Evolutionary conservation across 2,888 invertebrate genomes (phyloP).

Genomic region (Drosophila neotestacea): DNA sequence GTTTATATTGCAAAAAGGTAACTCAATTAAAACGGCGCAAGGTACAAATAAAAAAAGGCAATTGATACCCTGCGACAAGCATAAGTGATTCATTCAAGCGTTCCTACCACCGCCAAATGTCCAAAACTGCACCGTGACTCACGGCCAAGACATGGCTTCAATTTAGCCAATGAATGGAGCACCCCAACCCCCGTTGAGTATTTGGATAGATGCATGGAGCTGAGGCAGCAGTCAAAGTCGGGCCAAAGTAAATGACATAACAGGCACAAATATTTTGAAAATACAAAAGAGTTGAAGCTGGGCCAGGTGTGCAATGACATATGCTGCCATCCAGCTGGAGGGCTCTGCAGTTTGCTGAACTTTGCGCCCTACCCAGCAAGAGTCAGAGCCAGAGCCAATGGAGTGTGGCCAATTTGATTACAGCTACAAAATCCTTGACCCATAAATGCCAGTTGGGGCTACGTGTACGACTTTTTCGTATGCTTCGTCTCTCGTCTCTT

Average conservation of each 20-base stretch:
- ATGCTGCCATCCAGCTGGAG: slow-evolving; percentile 10
- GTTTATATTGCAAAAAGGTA: neutral
- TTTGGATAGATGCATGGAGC: slow-evolving; percentile 8
- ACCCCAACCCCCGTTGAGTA: slow-evolving; percentile 43
- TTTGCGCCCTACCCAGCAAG: slow-evolving; percentile 43
- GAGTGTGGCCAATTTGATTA: slow-evolving; percentile 70
- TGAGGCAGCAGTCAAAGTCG: slow-evolving; percentile 12
- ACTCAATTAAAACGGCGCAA: slow-evolving; percentile 1
- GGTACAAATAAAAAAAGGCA: slow-evolving; percentile 28
- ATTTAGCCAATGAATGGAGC: slow-evolving; percentile 16
- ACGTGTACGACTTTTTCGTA: slow-evolving; percentile 17
- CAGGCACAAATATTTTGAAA: slow-evolving; percentile 63
- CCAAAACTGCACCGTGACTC: slow-evolving; percentile 47
- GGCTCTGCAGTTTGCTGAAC: slow-evolving; percentile 39
- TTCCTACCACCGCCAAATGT: slow-evolving; percentile 2
- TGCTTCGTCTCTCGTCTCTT: slow-evolving; percentile 13
- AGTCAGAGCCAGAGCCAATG: slow-evolving; percentile 51
- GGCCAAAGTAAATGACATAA: slow-evolving; percentile 57
- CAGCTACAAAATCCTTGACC: slow-evolving; percentile 59
- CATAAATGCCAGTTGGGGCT: slow-evolving; percentile 48
- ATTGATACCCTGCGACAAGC: slow-evolving; percentile 42
- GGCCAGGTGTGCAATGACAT: slow-evolving; percentile 61
- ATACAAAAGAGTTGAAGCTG: slow-evolving; percentile 30
- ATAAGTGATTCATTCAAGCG: slow-evolving; percentile 56
- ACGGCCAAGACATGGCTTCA: slow-evolving; percentile 21